A percentile compares a stretch with the other conserved stretches of the same genome.
Evolutionary conservation across 2,888 invertebrate genomes (phyloP).

Genomic region (Eutolmus rufibarbis): DNA sequence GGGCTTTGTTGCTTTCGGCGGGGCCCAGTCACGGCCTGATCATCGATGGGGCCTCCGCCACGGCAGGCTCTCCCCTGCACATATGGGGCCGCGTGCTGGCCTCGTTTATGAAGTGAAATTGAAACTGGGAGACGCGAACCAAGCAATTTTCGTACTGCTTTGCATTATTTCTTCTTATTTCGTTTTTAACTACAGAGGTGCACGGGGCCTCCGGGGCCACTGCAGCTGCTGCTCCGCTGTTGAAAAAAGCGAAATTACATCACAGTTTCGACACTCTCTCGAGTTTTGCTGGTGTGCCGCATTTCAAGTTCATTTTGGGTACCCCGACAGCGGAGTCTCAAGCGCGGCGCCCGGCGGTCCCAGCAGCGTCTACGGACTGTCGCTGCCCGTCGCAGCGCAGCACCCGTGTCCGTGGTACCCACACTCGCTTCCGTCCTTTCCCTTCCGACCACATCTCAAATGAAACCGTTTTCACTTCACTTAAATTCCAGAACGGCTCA

Average conservation of each 20-base stretch:
- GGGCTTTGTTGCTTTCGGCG: conserved; percentile 31
- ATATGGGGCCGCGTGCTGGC: background rate
- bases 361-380: too few species aligned
- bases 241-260: background rate
- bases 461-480: conserved; percentile 27
- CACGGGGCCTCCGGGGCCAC: background rate
- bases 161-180: conserved; percentile 23
- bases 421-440: conserved; percentile 25
- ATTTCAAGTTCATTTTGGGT: conserved; percentile 28
- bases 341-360: background rate
- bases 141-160: conserved; percentile 30
- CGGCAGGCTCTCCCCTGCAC: background rate
- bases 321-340: background rate
- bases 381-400: background rate
- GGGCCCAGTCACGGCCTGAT: background rate
- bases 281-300: background rate
- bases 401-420: background rate
- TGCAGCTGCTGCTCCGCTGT: background rate
- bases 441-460: conserved; percentile 20
- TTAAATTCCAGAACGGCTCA: conserved; percentile 30
- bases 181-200: background rate
- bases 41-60: background rate
- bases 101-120: conserved; percentile 40
- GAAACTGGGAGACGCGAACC: conserved; percentile 34
- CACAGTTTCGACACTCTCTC: conserved; percentile 39